Evolutionary conservation across 1,140 invertebrate genomes (phyloP).

Genomic region (Drosophila tropicalis): DNA sequence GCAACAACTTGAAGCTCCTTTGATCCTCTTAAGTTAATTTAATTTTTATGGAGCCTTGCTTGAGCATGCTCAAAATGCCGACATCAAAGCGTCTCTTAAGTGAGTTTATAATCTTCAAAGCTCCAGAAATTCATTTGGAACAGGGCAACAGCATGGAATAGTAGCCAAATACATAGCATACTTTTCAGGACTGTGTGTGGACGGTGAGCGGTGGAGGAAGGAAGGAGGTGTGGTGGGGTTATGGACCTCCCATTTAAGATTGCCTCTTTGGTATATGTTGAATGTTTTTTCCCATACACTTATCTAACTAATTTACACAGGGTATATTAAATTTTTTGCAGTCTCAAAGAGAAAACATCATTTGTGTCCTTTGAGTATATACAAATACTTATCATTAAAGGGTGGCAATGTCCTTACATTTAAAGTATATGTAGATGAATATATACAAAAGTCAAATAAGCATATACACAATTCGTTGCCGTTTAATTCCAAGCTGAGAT

Average conservation of each 20-base stretch:
- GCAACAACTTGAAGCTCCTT: slow-evolving; percentile 52
- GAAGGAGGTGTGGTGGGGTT: too few relatives aligned
- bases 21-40: slow-evolving; percentile 80
- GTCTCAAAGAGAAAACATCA: too few relatives aligned
- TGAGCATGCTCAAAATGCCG: slow-evolving; percentile 60
- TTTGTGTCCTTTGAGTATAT: too few relatives aligned
- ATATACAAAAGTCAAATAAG: background rate
- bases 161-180: slow-evolving; percentile 43
- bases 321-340: too few relatives aligned
- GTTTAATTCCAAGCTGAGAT: background rate
- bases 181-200: slow-evolving; percentile 1
- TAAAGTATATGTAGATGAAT: too few relatives aligned
- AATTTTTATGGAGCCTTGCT: slow-evolving; percentile 37
- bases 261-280: slow-evolving; percentile 2
- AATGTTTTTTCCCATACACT: background rate
- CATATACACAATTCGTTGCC: background rate
- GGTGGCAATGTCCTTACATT: too few relatives aligned
- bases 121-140: slow-evolving; percentile 77
- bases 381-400: too few relatives aligned
- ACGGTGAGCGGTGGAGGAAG: too few relatives aligned
- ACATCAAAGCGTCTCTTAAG: slow-evolving; percentile 80
- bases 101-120: slow-evolving; percentile 82
- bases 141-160: slow-evolving; percentile 54
- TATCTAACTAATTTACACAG: background rate
- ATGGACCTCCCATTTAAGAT: background rate